Evolutionary conservation across 2,797 vertebrate genomes (phyloP), one percentile per base, ranked within the genome.

Genomic region (Neosilurus hyrtlii): DNA sequence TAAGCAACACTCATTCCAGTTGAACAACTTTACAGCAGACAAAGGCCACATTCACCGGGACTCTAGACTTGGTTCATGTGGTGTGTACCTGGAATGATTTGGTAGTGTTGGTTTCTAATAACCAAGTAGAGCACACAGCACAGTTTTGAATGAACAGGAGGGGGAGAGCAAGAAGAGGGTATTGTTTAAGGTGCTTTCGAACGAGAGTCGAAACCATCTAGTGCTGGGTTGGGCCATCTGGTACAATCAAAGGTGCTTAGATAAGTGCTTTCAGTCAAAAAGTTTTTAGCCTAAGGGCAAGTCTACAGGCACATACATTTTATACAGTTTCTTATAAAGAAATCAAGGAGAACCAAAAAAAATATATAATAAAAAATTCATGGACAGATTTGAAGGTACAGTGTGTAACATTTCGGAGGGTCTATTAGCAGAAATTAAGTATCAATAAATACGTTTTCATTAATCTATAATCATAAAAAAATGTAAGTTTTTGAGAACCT

Each of bases 1-100:
- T 62, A 56, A 81, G 79, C 14, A 76, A 86, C 82, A 83, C 66
- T 54, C 71, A 43, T 86, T 85, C 80, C 82, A 88, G 84, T 78
- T 72, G 81, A 76, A 86, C 22, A 86, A 81, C 70, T 72, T 54
- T 43, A 86, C 66, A 78, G 85, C 83, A 68, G 67, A 79, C 76
- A 83, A 83, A 86, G 84, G 67, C 80, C 71, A 81, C 82, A 63
- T 79, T 81, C 54, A 68, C 65, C 61, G 59, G 15, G 37, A 67
- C 65, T 76, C 30, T 30, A 57, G 71, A 37, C 11, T n/a, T 75
- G 26, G 51, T 76, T 82, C 37, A 52, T 18, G 66, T 79, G 63
- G 65, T 67, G 67, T 75, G n/a, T 72, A 77, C 37, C 78, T 52
- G 85, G 79, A 86, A 88, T 86, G 81, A 62, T 70, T 65, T 74